Evolutionary conservation across 2,888 invertebrate species (phyloP), one percentile per base, ranked within the genome.

Genomic region (Coelinius sp.): DNA sequence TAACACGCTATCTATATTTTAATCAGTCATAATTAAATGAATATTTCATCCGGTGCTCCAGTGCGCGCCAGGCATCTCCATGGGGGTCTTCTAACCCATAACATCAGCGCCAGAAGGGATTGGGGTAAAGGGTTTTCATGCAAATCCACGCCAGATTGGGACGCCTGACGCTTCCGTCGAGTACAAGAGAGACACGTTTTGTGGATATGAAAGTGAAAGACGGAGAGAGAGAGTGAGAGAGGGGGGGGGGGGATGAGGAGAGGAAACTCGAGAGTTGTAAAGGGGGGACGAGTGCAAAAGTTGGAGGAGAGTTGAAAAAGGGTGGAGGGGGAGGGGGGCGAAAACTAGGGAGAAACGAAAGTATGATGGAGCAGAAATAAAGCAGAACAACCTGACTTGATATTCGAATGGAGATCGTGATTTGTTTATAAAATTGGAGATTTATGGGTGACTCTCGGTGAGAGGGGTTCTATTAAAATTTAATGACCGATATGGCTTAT

Each of bases 11-110:
- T 84, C 84, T 84, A 84, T 83, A 85, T 84, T 85, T 83, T 84
- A 83, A 85, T 84, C 82, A 83, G 82, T 82, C 82, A 83, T 84
- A 84, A 83, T 85, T 84, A 84, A 84, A 85, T 85, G 84, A 85
- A 85, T 85, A 85, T 85, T 84, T 84, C 83, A 84, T 84, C 82
- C 67, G 78, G 78, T 77, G 80, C 79, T 80, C 75, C 75, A 75
- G 70, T 70, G 56, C 49, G 69, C 44, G 73, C 25, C 41, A 44
- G 64, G 70, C 70, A 68, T 65, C 71, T 27, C 44, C 64, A 73
- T 70, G 56, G 64, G 71, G 71, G 67, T 73, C 71, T 71, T 67
- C 12, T 49, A 49, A 20, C 62, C 53, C 71, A 71, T 73, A 74
- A 75, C 69, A 27, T 67, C 53, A 65, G 65, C 70, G 71, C 27